Base-by-base conservation (phyloP, 2,888 invertebrate genomes). In the Serrognathus titanus region DNA sequence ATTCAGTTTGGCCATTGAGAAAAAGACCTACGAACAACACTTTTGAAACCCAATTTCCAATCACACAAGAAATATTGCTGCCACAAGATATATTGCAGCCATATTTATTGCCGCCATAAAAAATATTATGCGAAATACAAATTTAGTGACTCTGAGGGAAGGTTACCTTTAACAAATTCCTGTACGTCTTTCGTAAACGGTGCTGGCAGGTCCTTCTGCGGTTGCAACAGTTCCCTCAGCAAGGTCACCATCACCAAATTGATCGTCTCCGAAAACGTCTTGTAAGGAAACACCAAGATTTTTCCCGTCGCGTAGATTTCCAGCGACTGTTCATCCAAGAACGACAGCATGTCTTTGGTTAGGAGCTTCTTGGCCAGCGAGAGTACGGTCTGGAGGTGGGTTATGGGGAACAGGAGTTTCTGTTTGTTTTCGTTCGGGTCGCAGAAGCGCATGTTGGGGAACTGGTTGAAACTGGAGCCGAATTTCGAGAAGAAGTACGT, bases 121-220 rank as follows among this genome's bases (percentile, higher is more conserved):
- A n/a, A n/a, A n/a, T n/a, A n/a, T n/a, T n/a, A n/a, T n/a, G n/a
- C n/a, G n/a, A n/a, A n/a, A n/a, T n/a, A n/a, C n/a, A n/a, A n/a
- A n/a, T n/a, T n/a, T n/a, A n/a, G n/a, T n/a, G n/a, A n/a, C n/a
- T n/a, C 16, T 16, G 16, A 16, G 16, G 16, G 3, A 16, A 1
- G 13, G 31, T 40, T 60, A 73, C 77, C 76, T 70, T 78, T 78
- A 13, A 78, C 77, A 64, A 78, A 78, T 63, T 78, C 78, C 66
- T 86, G 93, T 3, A 98, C 94, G 73, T 97, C 96, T 74, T 90
- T 90, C 2, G 94, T 96, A 71, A 97, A 97, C 0, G 92, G 90
- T 3, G 86, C 83, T 0, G 95, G 94, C 57, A 97, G 79, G 76
- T 94, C 95, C 75, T 88, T 89, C 72, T 96, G 94, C 72, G 92